Percentiles rank a stretch among this genome's conserved stretches.
Conservation (phyloP, 1,140 invertebrate genomes). For the Eriosoma lanigerum region DNA sequence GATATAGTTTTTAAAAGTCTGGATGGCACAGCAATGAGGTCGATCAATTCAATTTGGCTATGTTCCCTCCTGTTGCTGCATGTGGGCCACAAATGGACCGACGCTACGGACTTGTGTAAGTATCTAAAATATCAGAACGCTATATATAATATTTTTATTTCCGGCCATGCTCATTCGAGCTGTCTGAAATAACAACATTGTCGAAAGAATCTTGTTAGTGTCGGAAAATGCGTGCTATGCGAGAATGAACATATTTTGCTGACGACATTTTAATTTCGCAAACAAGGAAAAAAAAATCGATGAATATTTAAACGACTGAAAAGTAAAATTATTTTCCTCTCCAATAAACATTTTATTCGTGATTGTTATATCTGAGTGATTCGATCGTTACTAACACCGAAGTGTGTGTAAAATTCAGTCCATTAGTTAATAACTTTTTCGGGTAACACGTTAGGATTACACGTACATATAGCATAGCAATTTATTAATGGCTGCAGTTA, state of each 20-base stretch:
- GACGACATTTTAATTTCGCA: background rate
- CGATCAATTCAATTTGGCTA: constrained; percentile 34
- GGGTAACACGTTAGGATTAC: background rate
- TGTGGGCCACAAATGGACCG: constrained; percentile 5
- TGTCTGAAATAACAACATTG: background rate
- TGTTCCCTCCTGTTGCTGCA: constrained; percentile 13
- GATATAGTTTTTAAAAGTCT: background rate
- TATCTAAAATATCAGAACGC: background rate
- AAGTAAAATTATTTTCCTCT: constrained; percentile 25
- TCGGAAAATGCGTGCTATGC: background rate
- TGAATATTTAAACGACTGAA: constrained; percentile 31
- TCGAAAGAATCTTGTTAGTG: constrained; percentile 17
- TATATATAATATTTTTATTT: background rate
- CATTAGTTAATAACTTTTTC: constrained; percentile 36
- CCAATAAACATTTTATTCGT: constrained; percentile 10
- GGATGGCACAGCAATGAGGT: constrained; percentile 45
- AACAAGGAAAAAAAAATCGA: constrained; percentile 21
- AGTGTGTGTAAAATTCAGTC: background rate
- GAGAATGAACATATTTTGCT: constrained; percentile 5
- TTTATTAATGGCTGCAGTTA: constrained; percentile 20
- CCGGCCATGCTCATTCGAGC: background rate
- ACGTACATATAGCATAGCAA: background rate
- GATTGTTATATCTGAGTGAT: constrained; percentile 32
- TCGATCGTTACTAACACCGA: background rate
- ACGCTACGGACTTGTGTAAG: constrained; percentile 38